These are phyloP conservation scores for Rhabdomys pumilio DNA, from an alignment of 2,797 vertebrate species.

Conservation along the genomic window DNA sequence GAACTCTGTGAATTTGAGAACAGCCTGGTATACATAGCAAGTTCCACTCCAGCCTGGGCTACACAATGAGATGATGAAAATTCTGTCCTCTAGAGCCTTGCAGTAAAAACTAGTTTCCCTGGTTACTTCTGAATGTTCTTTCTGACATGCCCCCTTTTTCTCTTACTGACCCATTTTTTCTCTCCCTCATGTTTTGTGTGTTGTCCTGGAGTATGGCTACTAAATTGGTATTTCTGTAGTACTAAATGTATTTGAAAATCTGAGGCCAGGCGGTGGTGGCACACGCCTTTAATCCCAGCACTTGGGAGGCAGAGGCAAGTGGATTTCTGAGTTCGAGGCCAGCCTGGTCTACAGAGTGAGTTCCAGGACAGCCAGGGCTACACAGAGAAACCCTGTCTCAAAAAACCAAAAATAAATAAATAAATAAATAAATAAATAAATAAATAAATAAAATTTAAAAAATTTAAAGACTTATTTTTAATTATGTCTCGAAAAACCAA, in stretches of 20 bases:
- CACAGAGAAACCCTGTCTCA: too few relatives aligned
- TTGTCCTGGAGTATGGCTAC: slow-evolving; percentile 30
- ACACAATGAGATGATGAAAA: slow-evolving; percentile 2
- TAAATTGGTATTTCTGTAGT: slow-evolving; percentile 23
- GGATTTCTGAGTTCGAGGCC: too few relatives aligned
- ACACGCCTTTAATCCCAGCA: too few relatives aligned
- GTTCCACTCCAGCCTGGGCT: background rate
- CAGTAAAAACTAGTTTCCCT: slow-evolving; percentile 56
- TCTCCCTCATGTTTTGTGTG: slow-evolving; percentile 30
- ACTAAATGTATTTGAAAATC: slow-evolving; percentile 11
- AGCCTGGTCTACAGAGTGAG: too few relatives aligned
- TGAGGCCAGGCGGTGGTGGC: background rate
- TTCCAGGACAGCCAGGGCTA: too few relatives aligned
- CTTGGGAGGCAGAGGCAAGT: too few relatives aligned
- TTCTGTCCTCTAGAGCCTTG: slow-evolving; percentile 42
- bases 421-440: too few relatives aligned
- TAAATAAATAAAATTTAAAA: too few relatives aligned
- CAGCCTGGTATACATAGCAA: background rate
- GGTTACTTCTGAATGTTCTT: background rate
- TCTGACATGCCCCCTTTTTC: background rate
- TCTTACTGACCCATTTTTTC: background rate
- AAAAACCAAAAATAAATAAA: too few relatives aligned
- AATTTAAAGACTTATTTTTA: too few relatives aligned
- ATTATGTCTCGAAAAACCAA: too few relatives aligned
- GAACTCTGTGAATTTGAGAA: background rate